A percentile compares a stretch with the other conserved stretches of the same genome.
These are phyloP conservation scores for Sminthurides bifidus DNA, from an alignment of 1,140 invertebrate species.

Conservation along the genomic window DNA sequence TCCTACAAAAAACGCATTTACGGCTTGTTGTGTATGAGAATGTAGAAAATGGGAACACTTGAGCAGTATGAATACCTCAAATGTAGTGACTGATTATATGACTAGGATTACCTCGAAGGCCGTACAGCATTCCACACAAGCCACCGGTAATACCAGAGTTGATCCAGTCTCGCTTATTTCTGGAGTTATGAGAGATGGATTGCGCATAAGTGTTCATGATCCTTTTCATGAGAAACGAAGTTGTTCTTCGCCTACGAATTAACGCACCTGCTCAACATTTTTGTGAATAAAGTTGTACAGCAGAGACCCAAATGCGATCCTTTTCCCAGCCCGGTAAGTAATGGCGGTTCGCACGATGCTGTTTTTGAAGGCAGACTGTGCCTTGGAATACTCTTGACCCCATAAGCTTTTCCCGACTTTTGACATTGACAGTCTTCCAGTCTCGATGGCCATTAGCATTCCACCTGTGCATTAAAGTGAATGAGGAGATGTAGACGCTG, in stretches of 20 bases:
- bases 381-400: too few relatives aligned
- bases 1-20: too few relatives aligned
- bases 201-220: too few relatives aligned
- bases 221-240: not conserved
- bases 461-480: not conserved
- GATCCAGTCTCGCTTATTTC: not conserved
- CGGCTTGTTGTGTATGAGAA: too few relatives aligned
- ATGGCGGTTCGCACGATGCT: too few relatives aligned
- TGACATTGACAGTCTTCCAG: not conserved
- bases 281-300: not conserved
- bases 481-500: not conserved
- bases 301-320: not conserved
- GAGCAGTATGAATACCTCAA: too few relatives aligned
- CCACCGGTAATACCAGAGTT: conserved; percentile 1
- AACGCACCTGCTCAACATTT: not conserved
- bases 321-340: not conserved
- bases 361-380: too few relatives aligned
- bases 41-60: too few relatives aligned
- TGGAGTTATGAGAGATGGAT: not conserved
- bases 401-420: not conserved
- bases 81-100: too few relatives aligned
- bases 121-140: too few relatives aligned
- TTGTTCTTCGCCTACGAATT: not conserved
- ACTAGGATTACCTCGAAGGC: too few relatives aligned
- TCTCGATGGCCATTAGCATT: not conserved